phyloP scores from a whole-genome alignment of 2,888 invertebrate genomes.

The Caenorhabditis sinica region DNA sequence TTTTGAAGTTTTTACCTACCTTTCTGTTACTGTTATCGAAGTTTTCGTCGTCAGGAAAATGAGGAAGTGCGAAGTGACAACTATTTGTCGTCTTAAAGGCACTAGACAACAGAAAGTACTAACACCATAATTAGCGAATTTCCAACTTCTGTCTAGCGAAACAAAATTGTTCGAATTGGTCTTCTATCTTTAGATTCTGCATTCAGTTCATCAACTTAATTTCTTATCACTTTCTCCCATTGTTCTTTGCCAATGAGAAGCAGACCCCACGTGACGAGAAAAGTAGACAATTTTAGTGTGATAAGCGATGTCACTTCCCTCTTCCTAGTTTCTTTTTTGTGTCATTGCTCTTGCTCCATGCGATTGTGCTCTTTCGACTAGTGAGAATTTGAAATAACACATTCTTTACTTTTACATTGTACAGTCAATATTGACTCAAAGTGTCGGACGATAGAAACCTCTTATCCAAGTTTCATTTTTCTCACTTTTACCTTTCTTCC shows the following conservation, averaged over 20 bases:
- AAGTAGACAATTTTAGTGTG: conserved; percentile 29
- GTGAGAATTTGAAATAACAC: conserved; percentile 28
- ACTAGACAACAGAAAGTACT: background rate
- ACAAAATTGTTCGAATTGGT: background rate
- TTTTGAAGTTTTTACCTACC: too few species aligned
- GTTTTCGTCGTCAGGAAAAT: too few species aligned
- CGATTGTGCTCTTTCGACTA: conserved; percentile 14
- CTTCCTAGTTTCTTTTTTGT: conserved; percentile 8
- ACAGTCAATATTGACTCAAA: conserved; percentile 50
- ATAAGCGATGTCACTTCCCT: conserved; percentile 25
- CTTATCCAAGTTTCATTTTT: conserved; percentile 11
- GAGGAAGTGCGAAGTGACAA: too few species aligned
- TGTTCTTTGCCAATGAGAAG: conserved; percentile 33
- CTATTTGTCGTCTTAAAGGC: too few species aligned
- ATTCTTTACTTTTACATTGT: conserved; percentile 12
- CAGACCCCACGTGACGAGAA: conserved; percentile 53
- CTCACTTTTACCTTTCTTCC: background rate
- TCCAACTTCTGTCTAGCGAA: background rate
- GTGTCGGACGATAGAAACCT: conserved; percentile 42
- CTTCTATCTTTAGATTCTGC: conserved; percentile 6
- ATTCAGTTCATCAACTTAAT: background rate
- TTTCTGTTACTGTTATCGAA: too few species aligned
- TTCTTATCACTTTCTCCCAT: conserved; percentile 25
- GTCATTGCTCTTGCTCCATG: conserved; percentile 11
- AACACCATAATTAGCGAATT: too few species aligned